Evolutionary conservation across 2,888 invertebrate species (phyloP).

Genomic region (Allygus modestus): DNA sequence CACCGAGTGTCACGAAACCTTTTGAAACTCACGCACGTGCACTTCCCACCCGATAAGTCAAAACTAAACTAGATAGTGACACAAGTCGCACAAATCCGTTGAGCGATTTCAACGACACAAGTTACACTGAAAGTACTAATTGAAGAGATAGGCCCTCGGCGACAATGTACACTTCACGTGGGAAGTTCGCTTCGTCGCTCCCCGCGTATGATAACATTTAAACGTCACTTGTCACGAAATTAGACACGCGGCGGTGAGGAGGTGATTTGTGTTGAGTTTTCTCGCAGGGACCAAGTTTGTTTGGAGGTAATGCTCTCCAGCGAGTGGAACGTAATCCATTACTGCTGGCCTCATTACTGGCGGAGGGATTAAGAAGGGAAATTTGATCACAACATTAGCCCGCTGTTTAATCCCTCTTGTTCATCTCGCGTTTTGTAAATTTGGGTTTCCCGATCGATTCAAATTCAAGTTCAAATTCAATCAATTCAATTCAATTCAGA

Average conservation of each 20-base stretch:
- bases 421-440: constrained; percentile 1
- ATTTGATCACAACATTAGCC: constrained; percentile 57
- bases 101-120: too few relatives aligned
- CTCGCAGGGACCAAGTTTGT: constrained; percentile 1
- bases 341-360: constrained; percentile 27
- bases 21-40: background rate
- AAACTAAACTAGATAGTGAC: background rate
- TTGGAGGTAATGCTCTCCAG: constrained; percentile 11
- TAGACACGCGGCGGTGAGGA: background rate
- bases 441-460: background rate
- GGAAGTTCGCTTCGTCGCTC: background rate
- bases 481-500: too few relatives aligned
- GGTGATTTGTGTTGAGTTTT: constrained; percentile 16
- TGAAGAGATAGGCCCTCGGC: background rate
- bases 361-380: constrained; percentile 49
- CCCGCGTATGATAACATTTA: constrained; percentile 7
- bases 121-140: background rate
- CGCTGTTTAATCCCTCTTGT: constrained; percentile 14
- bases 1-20: too few relatives aligned
- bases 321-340: constrained; percentile 35
- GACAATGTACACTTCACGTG: background rate
- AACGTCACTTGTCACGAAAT: constrained; percentile 42
- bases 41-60: background rate
- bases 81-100: background rate
- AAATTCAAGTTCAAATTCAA: too few relatives aligned